Evolutionary conservation across 2,888 invertebrate species (phyloP).

Genomic region (Megalurothrips usitatus): DNA sequence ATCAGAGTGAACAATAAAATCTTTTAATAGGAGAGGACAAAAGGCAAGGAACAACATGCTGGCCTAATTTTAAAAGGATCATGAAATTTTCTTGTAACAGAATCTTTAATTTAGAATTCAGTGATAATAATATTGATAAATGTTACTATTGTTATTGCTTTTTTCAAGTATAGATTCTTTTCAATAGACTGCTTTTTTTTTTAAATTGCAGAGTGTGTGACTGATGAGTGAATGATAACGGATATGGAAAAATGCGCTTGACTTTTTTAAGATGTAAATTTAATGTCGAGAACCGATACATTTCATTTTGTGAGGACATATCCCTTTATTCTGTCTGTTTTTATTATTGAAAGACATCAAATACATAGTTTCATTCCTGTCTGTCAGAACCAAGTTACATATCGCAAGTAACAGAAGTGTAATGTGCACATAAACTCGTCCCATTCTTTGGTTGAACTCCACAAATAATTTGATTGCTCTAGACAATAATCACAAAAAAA

Average conservation of each 20-base stretch:
- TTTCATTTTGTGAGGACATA: neutral
- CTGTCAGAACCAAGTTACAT: slow-evolving; percentile 13
- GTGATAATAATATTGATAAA: slow-evolving; percentile 21
- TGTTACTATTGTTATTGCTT: slow-evolving; percentile 3
- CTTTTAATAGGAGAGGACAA: neutral
- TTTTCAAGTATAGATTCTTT: neutral
- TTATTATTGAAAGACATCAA: neutral
- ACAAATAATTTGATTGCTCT: neutral
- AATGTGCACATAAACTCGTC: neutral
- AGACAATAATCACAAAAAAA: neutral
- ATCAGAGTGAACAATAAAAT: neutral
- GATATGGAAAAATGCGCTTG: neutral
- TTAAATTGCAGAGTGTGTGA: neutral
- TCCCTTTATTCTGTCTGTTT: neutral
- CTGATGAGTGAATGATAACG: neutral
- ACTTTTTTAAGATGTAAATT: neutral
- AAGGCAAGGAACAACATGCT: neutral
- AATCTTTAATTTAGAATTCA: slow-evolving; percentile 6
- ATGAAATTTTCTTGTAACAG: neutral
- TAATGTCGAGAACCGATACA: neutral
- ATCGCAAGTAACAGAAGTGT: neutral
- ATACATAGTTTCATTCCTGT: neutral
- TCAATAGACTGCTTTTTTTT: slow-evolving; percentile 2
- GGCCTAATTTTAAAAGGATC: neutral
- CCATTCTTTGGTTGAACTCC: too few species aligned